A percentile compares a stretch with the other conserved stretches of the same genome.
Conservation (phyloP, 92 coral and sea anemone genomes). For the Phymanthus crucifer region DNA sequence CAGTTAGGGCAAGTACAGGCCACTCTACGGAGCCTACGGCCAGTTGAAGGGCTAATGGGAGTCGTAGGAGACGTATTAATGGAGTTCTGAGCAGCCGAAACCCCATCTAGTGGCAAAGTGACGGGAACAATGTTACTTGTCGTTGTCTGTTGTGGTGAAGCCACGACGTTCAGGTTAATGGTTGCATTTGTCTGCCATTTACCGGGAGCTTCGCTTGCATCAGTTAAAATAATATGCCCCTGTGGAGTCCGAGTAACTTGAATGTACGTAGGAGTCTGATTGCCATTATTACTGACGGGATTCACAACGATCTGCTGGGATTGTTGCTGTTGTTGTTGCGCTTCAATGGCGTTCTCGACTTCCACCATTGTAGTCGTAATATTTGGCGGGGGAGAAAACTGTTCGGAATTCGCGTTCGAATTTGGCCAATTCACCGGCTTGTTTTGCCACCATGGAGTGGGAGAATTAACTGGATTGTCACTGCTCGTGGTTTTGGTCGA, state of each 20-base stretch:
- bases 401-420: constrained; percentile 52
- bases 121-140: constrained; percentile 41
- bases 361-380: constrained; percentile 45
- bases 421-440: constrained; percentile 72
- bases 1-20: constrained; percentile 99
- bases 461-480: constrained; percentile 42
- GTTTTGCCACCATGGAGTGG: constrained; percentile 86
- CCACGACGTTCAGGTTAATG: constrained; percentile 69
- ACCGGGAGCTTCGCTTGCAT: constrained; percentile 64
- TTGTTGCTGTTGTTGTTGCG: constrained; percentile 54
- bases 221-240: constrained; percentile 82
- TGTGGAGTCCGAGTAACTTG: constrained; percentile 86
- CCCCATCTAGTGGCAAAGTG: constrained; percentile 25
- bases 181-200: constrained; percentile 76
- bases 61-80: constrained; percentile 20
- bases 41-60: constrained; percentile 56
- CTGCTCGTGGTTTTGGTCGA: constrained; percentile 68
- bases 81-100: constrained; percentile 22
- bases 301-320: constrained; percentile 45
- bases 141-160: constrained; percentile 29
- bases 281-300: constrained; percentile 39
- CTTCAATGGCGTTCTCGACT: constrained; percentile 54
- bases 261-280: constrained; percentile 70
- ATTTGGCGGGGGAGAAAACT: constrained; percentile 55
- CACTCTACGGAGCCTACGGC: constrained; percentile 92